Conservation (phyloP, 2,113 vertebrate species). For the Natator depressus region DNA sequence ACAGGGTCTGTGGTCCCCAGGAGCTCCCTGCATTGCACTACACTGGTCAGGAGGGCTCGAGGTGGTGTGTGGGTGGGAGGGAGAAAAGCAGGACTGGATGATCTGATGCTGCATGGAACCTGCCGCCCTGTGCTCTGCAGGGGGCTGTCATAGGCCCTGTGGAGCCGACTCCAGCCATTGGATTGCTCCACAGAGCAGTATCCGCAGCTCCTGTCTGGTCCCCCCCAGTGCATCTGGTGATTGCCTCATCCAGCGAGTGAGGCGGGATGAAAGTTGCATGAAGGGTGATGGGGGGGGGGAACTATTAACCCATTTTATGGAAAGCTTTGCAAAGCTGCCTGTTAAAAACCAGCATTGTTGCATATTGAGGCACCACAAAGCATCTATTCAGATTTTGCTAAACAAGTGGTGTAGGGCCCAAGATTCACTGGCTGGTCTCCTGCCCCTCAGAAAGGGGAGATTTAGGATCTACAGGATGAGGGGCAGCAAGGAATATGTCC, state of each 20-base stretch:
- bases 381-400: rapidly evolving
- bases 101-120: background rate
- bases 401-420: background rate
- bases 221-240: background rate
- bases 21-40: background rate
- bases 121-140: background rate
- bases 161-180: background rate
- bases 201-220: background rate
- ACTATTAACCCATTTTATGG: rapidly evolving
- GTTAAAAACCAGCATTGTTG: background rate
- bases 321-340: background rate
- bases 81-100: background rate
- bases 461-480: background rate
- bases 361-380: rapidly evolving
- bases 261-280: background rate
- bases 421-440: rapidly evolving
- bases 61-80: too few species aligned
- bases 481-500: rapidly evolving
- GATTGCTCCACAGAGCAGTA: background rate
- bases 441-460: background rate
- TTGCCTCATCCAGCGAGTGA: background rate
- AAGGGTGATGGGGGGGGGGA: rapidly evolving
- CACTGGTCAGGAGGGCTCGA: background rate
- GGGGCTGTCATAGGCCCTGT: background rate
- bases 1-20: too few species aligned